Conservation (phyloP, 2,113 vertebrate species). For the Lepus timidus region DNA sequence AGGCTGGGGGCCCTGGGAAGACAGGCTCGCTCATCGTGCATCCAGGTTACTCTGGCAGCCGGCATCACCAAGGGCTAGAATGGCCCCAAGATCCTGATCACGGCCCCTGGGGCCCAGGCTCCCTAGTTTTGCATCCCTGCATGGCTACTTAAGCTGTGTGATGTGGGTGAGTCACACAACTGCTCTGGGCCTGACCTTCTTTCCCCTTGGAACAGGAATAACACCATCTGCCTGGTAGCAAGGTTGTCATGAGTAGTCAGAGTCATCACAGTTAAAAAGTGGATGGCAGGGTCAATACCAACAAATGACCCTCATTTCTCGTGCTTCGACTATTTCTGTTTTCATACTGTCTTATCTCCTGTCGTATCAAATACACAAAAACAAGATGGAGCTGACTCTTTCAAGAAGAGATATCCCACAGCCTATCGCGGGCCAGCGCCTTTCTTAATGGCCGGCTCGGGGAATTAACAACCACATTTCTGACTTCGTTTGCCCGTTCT, state of each 20-base stretch:
- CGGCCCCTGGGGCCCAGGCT: neutral
- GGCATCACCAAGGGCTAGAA: neutral
- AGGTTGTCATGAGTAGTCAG: neutral
- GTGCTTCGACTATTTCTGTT: constrained; percentile 5
- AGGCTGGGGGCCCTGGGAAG: neutral
- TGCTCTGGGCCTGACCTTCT: neutral
- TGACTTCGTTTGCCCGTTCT: neutral
- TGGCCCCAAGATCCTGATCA: neutral
- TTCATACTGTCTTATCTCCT: neutral
- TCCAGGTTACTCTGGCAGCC: neutral
- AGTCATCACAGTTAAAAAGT: neutral
- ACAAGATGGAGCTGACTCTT: neutral
- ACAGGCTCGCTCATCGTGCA: neutral
- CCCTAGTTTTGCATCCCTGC: neutral
- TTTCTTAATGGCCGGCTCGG: neutral
- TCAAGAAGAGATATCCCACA: neutral
- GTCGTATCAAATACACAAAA: neutral
- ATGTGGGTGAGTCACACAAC: neutral
- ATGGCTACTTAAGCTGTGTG: neutral
- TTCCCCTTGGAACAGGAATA: neutral
- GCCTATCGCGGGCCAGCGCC: neutral
- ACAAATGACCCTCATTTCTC: neutral
- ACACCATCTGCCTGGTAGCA: neutral
- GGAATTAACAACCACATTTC: neutral
- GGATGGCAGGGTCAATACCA: neutral